Base-by-base conservation (phyloP, 2,797 vertebrate species). In the Apodemus agrarius region DNA sequence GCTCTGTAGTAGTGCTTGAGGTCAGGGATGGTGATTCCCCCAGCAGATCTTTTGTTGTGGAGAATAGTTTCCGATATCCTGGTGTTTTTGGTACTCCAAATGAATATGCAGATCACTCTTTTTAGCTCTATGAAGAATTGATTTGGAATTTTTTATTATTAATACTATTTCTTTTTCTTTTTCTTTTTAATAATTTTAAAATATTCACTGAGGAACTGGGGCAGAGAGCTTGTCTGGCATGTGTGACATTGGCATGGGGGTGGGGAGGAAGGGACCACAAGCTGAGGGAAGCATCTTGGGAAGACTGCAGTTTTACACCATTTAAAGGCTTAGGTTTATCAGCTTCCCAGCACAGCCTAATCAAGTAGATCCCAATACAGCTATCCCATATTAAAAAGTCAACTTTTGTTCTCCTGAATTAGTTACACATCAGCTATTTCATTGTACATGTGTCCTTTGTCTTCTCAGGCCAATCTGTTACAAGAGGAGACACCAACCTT, bases 131-230 rank as follows among this genome's bases (percentile, higher is more conserved):
- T n/a, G n/a, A n/a, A n/a, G n/a, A n/a, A n/a, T n/a, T n/a, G n/a
- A n/a, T n/a, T n/a, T n/a, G n/a, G n/a, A n/a, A n/a, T n/a, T n/a
- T n/a, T n/a, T n/a, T n/a, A n/a, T n/a, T n/a, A n/a, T n/a, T n/a
- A n/a, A n/a, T n/a, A n/a, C n/a, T n/a, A n/a, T n/a, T n/a, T n/a
- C n/a, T n/a, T n/a, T n/a, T n/a, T n/a, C n/a, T n/a, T n/a, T n/a
- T n/a, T n/a, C n/a, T n/a, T n/a, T n/a, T n/a, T n/a, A n/a, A 89
- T 40, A 4, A 49, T 79, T 85, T 96, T 37, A 40, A 90, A 90
- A 92, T 2, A 5, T 1, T 65, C n/a, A 37, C 31, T 40, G 40
- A 83, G 76, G 46, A 10, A 21, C 9, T 88, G 31, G 16, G 29
- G 78, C 81, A 21, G 11, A 81, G 65, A 7, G 16, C 43, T 29